These are phyloP conservation scores for Mactra quadrangularis DNA, from an alignment of 1,140 invertebrate genomes.

Conservation along the genomic window DNA sequence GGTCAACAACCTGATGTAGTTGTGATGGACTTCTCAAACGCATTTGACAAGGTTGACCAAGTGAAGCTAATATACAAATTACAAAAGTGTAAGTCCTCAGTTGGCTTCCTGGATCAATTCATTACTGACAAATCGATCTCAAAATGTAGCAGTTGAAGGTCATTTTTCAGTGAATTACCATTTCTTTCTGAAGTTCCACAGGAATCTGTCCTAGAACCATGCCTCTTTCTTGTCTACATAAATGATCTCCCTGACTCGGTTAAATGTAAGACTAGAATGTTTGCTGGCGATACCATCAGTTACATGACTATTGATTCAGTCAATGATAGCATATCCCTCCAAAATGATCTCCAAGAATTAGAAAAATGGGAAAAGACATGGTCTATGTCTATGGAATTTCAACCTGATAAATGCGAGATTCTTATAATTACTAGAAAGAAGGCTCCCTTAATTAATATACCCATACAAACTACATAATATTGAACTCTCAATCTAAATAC, in stretches of 20 bases:
- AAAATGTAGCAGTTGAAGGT: constrained; percentile 3
- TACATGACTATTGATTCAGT: background rate
- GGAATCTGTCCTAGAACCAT: background rate
- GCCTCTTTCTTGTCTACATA: constrained; percentile 19
- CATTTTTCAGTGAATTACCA: background rate
- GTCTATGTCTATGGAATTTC: constrained; percentile 24
- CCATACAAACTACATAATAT: constrained; percentile 17
- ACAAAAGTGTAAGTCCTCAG: background rate
- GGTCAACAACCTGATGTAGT: background rate
- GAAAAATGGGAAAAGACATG: background rate
- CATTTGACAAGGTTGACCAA: constrained; percentile 23
- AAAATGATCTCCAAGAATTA: too few relatives aligned
- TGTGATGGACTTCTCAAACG: constrained; percentile 17
- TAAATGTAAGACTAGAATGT: background rate
- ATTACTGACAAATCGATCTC: constrained; percentile 5
- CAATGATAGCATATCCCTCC: background rate
- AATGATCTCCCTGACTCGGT: constrained; percentile 16
- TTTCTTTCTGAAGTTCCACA: constrained; percentile 16
- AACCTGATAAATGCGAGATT: constrained; percentile 13
- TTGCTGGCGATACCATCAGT: background rate
- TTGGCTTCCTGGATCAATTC: background rate
- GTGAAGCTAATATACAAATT: constrained; percentile 52
- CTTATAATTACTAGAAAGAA: background rate
- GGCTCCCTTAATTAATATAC: background rate
- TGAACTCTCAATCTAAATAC: background rate